Base-by-base conservation (phyloP, 2,113 vertebrate species). In the Raja brachyura region DNA sequence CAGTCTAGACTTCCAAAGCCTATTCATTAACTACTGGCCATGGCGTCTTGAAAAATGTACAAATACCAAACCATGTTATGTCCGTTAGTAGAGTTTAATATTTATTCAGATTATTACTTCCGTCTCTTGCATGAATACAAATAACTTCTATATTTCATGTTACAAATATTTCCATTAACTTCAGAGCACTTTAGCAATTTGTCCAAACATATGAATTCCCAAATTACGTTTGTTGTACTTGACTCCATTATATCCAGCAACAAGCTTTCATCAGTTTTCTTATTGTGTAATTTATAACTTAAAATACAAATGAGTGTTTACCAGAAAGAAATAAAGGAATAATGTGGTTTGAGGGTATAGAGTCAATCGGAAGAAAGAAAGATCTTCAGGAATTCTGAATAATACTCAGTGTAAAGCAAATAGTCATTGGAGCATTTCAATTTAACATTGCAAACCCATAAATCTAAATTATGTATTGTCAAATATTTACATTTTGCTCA, bases 401-500 rank as follows among this genome's bases (percentile, higher is more conserved):
- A 88, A 63, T 33, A 31, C n/a, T 88, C 20, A 33, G 25, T 63
- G 4, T 66, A 88, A 88, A 59, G 63, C 59, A 88, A 86, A 86
- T 88, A n/a, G 20, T 11, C 28, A 18, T 66, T n/a, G n/a, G 7
- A 8, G 28, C 61, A 63, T 18, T 11, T 31, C 83, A 33, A 63
- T 63, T 88, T 63, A 33, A 77, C 11, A 31, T 28, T 88, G n/a
- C 5, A 66, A 63, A 31, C 28, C 22, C 83, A 88, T 88, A 63
- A 59, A 33, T 88, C n/a, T 31, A 66, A 88, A 88, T 88, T 88
- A 88, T 63, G 16, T 63, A 63, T 88, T 88, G 25, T 88, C 25
- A 88, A 88, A 66, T 88, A 88, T 88, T 88, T 88, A 88, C 59
- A 88, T 88, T 88, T 63, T 56, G 31, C 14, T 16, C 83, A 88